Conservation (phyloP, 2,888 invertebrate species). For the Parasteatoda lunata region DNA sequence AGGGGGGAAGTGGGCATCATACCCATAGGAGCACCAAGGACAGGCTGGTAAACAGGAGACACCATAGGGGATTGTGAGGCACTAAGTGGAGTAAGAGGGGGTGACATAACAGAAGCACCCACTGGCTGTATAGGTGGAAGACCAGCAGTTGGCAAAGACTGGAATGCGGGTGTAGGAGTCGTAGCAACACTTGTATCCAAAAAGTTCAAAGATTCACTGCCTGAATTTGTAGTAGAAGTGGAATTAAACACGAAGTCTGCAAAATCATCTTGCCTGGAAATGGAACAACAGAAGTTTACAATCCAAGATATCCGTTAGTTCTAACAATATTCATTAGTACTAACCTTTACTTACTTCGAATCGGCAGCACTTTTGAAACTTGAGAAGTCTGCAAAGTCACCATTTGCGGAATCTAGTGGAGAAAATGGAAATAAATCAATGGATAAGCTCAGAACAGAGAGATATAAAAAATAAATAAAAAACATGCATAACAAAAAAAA, state of each 20-base stretch:
- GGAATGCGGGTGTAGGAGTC: slow-evolving; percentile 18
- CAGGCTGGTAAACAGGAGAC: slow-evolving; percentile 51
- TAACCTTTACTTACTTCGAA: slow-evolving; percentile 29
- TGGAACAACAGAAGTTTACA: not conserved
- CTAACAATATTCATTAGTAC: not conserved
- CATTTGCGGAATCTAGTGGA: slow-evolving; percentile 73
- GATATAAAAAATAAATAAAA: too few relatives aligned
- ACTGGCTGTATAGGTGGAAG: slow-evolving; percentile 57
- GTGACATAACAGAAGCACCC: slow-evolving; percentile 20
- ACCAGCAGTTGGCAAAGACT: slow-evolving; percentile 42
- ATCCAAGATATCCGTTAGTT: not conserved
- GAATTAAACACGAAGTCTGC: slow-evolving; percentile 62
- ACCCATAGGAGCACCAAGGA: slow-evolving; percentile 45
- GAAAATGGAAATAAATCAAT: too few relatives aligned
- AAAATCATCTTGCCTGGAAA: slow-evolving; percentile 62
- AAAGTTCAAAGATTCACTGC: slow-evolving; percentile 44
- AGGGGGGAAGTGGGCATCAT: slow-evolving; percentile 36
- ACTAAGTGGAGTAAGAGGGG: slow-evolving; percentile 57
- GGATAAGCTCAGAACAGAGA: too few relatives aligned
- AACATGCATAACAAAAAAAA: too few relatives aligned
- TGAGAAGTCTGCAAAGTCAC: slow-evolving; percentile 88
- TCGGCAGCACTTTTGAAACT: slow-evolving; percentile 78
- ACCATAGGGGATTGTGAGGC: slow-evolving; percentile 58
- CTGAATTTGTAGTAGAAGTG: slow-evolving; percentile 21
- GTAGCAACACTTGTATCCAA: slow-evolving; percentile 32